A percentile compares a stretch with the other conserved stretches of the same genome.
Conservation (phyloP, 2,113 vertebrate species). For the Rostratula benghalensis region DNA sequence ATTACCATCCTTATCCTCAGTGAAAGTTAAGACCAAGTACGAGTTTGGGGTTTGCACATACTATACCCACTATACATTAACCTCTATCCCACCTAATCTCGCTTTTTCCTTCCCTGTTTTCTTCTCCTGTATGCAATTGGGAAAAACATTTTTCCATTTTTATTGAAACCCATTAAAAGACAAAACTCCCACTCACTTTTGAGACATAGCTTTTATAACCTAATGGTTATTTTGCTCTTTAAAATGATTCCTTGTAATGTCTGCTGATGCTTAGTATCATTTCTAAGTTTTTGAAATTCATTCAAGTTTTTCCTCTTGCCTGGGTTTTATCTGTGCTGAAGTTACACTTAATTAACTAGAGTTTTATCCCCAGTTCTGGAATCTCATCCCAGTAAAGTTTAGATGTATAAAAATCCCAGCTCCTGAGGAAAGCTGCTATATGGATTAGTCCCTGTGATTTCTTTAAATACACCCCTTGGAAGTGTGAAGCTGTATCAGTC, state of each 20-base stretch:
- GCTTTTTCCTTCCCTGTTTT: background rate
- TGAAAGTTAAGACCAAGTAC: background rate
- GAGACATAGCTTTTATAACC: background rate
- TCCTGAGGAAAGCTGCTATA: background rate
- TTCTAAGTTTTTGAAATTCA: background rate
- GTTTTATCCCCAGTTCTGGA: background rate
- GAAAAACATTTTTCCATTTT: background rate
- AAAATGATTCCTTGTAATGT: background rate
- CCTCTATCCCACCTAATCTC: background rate
- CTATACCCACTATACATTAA: background rate
- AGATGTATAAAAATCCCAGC: background rate
- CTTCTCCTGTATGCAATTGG: background rate
- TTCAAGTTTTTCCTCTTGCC: background rate
- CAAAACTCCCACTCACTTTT: background rate
- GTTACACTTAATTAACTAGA: background rate
- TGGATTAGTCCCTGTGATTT: constrained; percentile 11
- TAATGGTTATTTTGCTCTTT: background rate
- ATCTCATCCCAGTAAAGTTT: background rate
- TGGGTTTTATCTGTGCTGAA: constrained; percentile 6
- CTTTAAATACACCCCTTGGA: background rate
- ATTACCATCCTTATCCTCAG: constrained; percentile 9
- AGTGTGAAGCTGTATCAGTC: background rate
- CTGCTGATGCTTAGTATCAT: background rate
- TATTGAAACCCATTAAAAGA: background rate
- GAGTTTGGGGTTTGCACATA: background rate